These are phyloP conservation scores for Aphyosemion australe DNA, from an alignment of 2,113 vertebrate genomes.

Conservation along the genomic window DNA sequence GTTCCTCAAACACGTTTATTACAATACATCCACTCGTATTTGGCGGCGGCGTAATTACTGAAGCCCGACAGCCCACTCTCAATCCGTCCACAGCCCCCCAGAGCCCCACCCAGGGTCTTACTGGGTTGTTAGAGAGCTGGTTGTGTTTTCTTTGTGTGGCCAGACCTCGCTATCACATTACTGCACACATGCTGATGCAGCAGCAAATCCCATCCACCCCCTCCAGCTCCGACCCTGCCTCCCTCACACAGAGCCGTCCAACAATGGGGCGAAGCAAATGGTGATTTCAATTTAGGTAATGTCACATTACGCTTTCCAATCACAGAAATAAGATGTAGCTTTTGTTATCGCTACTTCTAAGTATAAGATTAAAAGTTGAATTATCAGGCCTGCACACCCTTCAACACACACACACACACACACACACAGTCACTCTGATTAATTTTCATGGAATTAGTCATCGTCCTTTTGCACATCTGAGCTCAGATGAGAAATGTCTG, in stretches of 20 bases:
- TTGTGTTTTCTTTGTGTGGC: slow-evolving; percentile 81
- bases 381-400: slow-evolving; percentile 24
- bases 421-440: slow-evolving; percentile 36
- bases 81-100: slow-evolving; percentile 16
- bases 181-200: slow-evolving; percentile 82
- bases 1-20: slow-evolving; percentile 19
- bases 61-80: slow-evolving; percentile 23
- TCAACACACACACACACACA: too few relatives aligned
- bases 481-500: slow-evolving; percentile 45
- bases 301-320: slow-evolving; percentile 45
- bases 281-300: slow-evolving; percentile 54
- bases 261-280: slow-evolving; percentile 63
- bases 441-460: slow-evolving; percentile 69
- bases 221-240: slow-evolving; percentile 12
- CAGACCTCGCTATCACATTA: slow-evolving; percentile 77
- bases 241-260: slow-evolving; percentile 30
- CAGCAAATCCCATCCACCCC: slow-evolving; percentile 48
- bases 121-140: slow-evolving; percentile 70
- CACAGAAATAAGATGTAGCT: slow-evolving; percentile 49
- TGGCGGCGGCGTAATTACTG: slow-evolving; percentile 63
- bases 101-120: slow-evolving; percentile 54
- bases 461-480: slow-evolving; percentile 32
- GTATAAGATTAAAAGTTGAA: slow-evolving; percentile 62
- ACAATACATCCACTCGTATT: slow-evolving; percentile 34
- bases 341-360: slow-evolving; percentile 52